Conservation (phyloP, 2,797 vertebrate genomes). For the Onychomys arenicola region DNA sequence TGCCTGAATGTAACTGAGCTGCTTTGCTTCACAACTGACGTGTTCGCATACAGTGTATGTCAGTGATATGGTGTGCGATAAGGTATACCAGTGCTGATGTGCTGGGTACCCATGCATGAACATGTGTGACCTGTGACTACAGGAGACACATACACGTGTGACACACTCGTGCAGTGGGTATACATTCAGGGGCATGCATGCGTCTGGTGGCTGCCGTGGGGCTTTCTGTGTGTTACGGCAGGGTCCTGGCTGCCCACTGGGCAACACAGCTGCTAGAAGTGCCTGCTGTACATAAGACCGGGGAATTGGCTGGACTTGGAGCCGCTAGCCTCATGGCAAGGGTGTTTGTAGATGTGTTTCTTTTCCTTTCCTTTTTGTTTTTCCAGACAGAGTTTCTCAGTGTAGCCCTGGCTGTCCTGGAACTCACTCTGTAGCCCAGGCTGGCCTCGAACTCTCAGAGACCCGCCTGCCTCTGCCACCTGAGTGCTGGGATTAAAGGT, state of each 20-base stretch:
- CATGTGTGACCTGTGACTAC: neutral
- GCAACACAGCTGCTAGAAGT: neutral
- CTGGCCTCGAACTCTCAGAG: too few species aligned
- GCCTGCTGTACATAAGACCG: neutral
- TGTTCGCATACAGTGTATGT: neutral
- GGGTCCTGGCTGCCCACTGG: neutral
- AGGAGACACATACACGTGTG: neutral
- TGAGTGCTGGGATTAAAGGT: too few species aligned
- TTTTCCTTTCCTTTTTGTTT: too few species aligned
- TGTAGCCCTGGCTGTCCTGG: too few species aligned
- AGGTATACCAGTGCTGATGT: neutral
- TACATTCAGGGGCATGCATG: too few species aligned
- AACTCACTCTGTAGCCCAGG: too few species aligned
- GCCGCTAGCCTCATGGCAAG: too few species aligned
- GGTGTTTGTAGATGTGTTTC: neutral
- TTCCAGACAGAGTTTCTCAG: too few species aligned
- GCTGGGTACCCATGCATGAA: neutral
- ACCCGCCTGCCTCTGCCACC: too few species aligned
- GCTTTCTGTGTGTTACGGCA: neutral
- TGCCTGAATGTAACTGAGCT: neutral
- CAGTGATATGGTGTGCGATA: neutral
- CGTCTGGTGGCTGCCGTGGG: neutral
- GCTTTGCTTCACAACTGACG: neutral
- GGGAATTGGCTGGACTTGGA: rapidly evolving
- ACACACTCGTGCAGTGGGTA: neutral